Evolutionary conservation across 1,140 invertebrate genomes (phyloP), one percentile per base, ranked within the genome.

Genomic region (Idris sp.): DNA sequence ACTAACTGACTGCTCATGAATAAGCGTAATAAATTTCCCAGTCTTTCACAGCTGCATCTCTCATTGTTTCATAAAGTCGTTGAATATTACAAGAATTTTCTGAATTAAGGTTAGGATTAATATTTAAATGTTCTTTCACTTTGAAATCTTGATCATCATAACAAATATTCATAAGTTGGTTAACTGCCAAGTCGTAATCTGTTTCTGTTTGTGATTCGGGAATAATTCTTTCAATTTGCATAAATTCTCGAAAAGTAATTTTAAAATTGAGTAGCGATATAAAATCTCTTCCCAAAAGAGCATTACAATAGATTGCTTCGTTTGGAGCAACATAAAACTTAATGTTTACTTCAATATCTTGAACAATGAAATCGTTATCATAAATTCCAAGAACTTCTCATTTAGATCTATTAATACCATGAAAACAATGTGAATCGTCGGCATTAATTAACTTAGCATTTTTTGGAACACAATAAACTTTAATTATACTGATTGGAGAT

Each of bases 1-100:
- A 33, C 48, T 48, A 15, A 68, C 49, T 0, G 64, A 51, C 4
- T 38, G 10, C 8, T 51, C 33, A 8, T 51, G 7, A 5, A n/a
- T 51, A 2, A 51, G 11, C 13, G 8, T 9, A 15, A 51, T 38
- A 10, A n/a, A n/a, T n/a, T n/a, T n/a, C n/a, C n/a, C n/a, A n/a
- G n/a, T n/a, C n/a, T n/a, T n/a, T n/a, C n/a, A n/a, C n/a, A n/a
- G n/a, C n/a, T 38, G n/a, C 48, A 51, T 51, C 26, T 36, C 48
- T 16, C 31, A 49, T 14, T 49, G 30, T 11, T 35, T 25, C 5
- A 8, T 11, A 15, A 41, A 4, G 13, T 19, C 11, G 14, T 22
- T 6, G 0, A 10, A 22, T 11, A 28, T 25, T 7, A 40, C 0
- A 14, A 16, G 19, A 10, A 43, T 18, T 40, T 41, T 13, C 1